Percentiles rank a stretch among this genome's conserved stretches.
Evolutionary conservation across 2,113 vertebrate species (phyloP).

Genomic region (Myotis lucifugus): DNA sequence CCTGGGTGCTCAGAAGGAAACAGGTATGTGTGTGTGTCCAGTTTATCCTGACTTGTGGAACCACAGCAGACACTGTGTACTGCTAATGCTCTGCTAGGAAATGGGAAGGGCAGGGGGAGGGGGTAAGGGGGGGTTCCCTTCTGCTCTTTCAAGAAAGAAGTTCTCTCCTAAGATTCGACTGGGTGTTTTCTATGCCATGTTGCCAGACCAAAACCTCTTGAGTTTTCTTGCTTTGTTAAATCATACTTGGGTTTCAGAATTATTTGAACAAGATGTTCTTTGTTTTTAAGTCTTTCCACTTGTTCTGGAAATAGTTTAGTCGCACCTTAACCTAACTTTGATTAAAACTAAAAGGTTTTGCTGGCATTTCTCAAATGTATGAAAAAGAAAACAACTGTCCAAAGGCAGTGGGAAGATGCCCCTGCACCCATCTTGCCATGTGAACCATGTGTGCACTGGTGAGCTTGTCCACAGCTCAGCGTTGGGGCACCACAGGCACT

Average conservation of each 20-base stretch:
- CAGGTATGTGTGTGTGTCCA: background rate
- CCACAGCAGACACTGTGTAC: accelerated
- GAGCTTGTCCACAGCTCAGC: too few relatives aligned
- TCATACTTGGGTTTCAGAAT: background rate
- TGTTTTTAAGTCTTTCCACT: constrained; percentile 10
- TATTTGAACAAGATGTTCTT: background rate
- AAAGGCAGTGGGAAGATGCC: background rate
- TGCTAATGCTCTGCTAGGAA: background rate
- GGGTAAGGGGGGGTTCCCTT: background rate
- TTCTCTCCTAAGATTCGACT: too few relatives aligned
- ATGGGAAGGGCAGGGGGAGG: background rate
- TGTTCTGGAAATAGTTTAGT: constrained; percentile 37
- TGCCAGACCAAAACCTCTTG: background rate
- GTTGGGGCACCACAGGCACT: too few relatives aligned
- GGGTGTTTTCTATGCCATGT: background rate
- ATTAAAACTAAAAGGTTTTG: background rate
- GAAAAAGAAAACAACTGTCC: background rate
- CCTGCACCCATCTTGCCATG: accelerated
- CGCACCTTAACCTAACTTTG: background rate
- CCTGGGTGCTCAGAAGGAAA: background rate
- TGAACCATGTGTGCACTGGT: accelerated
- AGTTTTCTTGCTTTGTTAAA: background rate
- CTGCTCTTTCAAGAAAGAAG: background rate
- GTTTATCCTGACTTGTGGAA: accelerated
- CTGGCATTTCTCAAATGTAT: background rate